phyloP scores from a whole-genome alignment of 2,113 vertebrate genomes.

The Nothobranchius kuhntae region DNA sequence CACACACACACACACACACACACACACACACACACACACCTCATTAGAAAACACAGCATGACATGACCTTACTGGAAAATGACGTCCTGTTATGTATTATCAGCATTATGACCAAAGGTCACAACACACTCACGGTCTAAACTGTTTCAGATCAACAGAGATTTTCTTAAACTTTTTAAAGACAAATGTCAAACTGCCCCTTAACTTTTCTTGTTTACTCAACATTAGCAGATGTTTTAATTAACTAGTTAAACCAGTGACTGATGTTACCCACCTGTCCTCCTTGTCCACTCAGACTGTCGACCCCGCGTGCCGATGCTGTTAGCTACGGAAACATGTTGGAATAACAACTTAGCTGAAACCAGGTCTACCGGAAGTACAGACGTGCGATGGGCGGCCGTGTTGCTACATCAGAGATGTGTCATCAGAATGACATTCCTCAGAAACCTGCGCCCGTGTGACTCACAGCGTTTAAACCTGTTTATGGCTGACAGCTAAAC shows the following conservation, averaged over 20 bases:
- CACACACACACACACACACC: neutral
- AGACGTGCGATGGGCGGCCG: neutral
- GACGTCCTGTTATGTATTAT: too few relatives aligned
- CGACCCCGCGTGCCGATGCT: constrained; percentile 1
- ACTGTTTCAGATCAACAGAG: too few relatives aligned
- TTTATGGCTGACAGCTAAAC: too few relatives aligned
- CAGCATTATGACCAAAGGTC: too few relatives aligned
- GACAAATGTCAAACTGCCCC: too few relatives aligned
- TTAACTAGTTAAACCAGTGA: neutral
- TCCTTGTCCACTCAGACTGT: constrained; percentile 43
- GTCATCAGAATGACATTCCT: too few relatives aligned
- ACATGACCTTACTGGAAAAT: too few relatives aligned
- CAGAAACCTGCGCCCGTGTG: too few relatives aligned
- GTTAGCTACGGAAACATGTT: neutral
- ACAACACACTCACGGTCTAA: too few relatives aligned
- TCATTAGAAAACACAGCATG: constrained; percentile 32
- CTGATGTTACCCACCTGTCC: constrained; percentile 52
- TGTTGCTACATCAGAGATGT: constrained; percentile 15
- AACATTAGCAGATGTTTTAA: too few relatives aligned
- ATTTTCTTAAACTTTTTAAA: too few relatives aligned
- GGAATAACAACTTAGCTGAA: neutral
- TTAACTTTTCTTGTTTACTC: too few relatives aligned
- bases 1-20: neutral
- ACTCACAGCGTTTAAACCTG: neutral
- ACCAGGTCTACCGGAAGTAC: constrained; percentile 17